Evolutionary conservation across 2,113 vertebrate genomes (phyloP), one percentile per base, ranked within the genome.

Genomic region (Forbesichthys agassizii): DNA sequence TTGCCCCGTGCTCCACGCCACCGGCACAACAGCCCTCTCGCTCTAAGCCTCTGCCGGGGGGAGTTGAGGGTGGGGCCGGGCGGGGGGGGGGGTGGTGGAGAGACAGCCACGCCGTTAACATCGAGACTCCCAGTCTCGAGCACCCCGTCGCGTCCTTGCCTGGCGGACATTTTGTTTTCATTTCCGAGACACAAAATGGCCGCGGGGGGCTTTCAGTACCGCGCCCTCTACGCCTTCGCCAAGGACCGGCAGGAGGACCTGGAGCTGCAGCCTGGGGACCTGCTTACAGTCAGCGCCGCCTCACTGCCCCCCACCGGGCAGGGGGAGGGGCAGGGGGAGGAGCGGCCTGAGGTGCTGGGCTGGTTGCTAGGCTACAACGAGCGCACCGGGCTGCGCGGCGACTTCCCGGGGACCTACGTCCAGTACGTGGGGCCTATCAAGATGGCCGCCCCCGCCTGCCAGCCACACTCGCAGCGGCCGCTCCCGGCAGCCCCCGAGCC

Each of bases 291-390:
- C 55, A 94, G 94, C 92, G 93, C 93, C 72, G 94, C 92, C 0
- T 94, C 95, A 16, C 89, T 98, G 77, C 90, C 93, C 83, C 92
- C 94, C 0, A 88, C 93, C 69, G 95, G 27, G 27, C 27, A 95
- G 77, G 86, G 54, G 92, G 12, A 95, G 97, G 0, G 95, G 95
- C 1, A 1, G 20, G 93, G 93, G 0, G 95, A 93, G 82, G 91
- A 94, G 88, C 91, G 84, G 33, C 96, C 96, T 0, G 92, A 95
- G 56, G 88, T 54, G 2, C 91, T 98, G 0, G 96, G 95, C 63
- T 98, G 96, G 96, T 95, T 98, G 73, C 90, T 95, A 8, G 96
- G 96, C 0, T 88, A 95, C 91, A 98, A 98, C 0, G 95, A 98
- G 79, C 92, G 95, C 68, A 96, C 95, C 48, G 95, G 95, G 74